Evolutionary conservation across 2,797 vertebrate genomes (phyloP), one percentile per base, ranked within the genome.

Genomic region (Muraenolepis orangiensis): DNA sequence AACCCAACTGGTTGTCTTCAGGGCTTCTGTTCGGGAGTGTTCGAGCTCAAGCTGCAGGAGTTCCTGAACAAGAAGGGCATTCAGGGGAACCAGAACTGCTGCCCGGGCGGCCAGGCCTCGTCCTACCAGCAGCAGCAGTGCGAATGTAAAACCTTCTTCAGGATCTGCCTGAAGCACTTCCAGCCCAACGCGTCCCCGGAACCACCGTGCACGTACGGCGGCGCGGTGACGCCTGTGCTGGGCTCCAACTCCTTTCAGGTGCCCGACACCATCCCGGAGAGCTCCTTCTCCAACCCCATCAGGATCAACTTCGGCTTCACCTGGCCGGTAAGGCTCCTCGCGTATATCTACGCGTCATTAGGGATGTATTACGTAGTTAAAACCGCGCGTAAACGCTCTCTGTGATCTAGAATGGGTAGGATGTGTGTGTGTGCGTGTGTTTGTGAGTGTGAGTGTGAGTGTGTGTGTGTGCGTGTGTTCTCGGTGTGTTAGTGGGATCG

Each of bases 151-250:
- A 99, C 96, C 73, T 98, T 97, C 93, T 99, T 99, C 93, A 93
- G 96, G 77, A 95, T 99, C 81, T 99, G 97, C 82, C 95, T 99
- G 77, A 99, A 98, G 87, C 97, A 99, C 86, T 99, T 97, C 89
- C 97, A 98, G 90, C 94, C 95, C 89, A 99, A 95, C 90, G 96
- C 96, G 70, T 96, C 96, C 74, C 96, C 96, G 16, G 97, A 98
- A 86, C 96, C 97, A 0, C 97, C 97, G 12, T 99, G 97, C 88
- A 99, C 94, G 66, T 98, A 98, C 84, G 97, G 97, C 88, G 95
- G 95, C 78, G 92, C 96, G 7, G 92, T 95, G 90, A 97, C 96
- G 13, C 96, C 96, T 0, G 95, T 98, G 69, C 92, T 98, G 46
- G 96, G 96, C 29, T 94, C 95, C 81, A 96, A 96, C 93, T 98